Evolutionary conservation across 2,888 invertebrate species (phyloP).

Genomic region (Melieria picta): DNA sequence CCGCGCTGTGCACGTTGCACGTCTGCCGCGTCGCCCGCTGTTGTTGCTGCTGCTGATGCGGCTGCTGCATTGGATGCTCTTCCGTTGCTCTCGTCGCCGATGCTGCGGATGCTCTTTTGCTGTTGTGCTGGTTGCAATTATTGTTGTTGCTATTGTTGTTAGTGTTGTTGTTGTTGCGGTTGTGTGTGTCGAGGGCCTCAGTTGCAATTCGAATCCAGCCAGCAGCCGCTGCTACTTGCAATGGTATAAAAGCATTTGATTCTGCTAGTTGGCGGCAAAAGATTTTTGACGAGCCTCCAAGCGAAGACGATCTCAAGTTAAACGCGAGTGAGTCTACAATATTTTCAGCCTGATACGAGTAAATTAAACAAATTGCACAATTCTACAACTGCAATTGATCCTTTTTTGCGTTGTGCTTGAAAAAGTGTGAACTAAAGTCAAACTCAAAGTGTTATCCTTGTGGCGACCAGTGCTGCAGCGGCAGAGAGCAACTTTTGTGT

Average conservation of each 20-base stretch:
- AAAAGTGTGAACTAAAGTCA: too few species aligned
- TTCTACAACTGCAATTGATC: too few species aligned
- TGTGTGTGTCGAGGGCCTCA: slow-evolving; percentile 27
- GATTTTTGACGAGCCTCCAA: slow-evolving; percentile 59
- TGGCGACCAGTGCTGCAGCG: too few species aligned
- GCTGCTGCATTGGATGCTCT: slow-evolving; percentile 21
- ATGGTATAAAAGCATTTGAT: slow-evolving; percentile 60
- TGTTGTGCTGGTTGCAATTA: slow-evolving; percentile 33
- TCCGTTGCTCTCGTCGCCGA: slow-evolving; percentile 28
- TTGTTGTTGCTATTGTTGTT: slow-evolving; percentile 35
- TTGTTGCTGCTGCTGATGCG: slow-evolving; percentile 23
- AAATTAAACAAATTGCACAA: too few species aligned
- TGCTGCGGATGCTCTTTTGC: slow-evolving; percentile 32
- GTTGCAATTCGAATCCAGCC: slow-evolving; percentile 10
- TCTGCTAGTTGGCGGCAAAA: slow-evolving; percentile 51
- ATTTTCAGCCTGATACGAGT: too few species aligned
- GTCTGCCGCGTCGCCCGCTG: not conserved
- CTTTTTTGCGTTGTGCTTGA: too few species aligned
- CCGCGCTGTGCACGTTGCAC: slow-evolving; percentile 41
- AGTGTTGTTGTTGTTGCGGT: slow-evolving; percentile 28
- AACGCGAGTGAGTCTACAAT: slow-evolving; percentile 48
- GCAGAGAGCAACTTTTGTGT: too few species aligned
- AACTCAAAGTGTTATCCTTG: too few species aligned
- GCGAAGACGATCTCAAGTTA: slow-evolving; percentile 50
- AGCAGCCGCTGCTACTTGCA: slow-evolving; percentile 33